Evolutionary conservation across 2,888 invertebrate species (phyloP).

Genomic region (Ceramica pisi): DNA sequence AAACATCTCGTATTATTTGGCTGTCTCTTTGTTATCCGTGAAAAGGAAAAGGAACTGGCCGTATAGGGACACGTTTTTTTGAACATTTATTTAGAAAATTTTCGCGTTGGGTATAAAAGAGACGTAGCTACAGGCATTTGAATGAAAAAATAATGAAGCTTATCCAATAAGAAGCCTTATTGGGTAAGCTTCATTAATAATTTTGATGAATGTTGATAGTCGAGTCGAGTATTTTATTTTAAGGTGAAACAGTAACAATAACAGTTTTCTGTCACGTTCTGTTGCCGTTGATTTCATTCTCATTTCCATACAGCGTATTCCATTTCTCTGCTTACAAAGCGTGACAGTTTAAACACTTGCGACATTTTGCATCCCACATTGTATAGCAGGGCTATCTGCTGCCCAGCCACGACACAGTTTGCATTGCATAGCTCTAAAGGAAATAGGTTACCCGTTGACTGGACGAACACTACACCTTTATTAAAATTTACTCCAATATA

Average conservation of each 20-base stretch:
- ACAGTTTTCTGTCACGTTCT: neutral
- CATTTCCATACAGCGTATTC: neutral
- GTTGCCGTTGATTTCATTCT: neutral
- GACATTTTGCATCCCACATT: neutral
- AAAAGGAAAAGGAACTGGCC: constrained; percentile 40
- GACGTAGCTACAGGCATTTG: neutral
- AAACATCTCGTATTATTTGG: constrained; percentile 57
- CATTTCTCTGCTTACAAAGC: constrained; percentile 1
- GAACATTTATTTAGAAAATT: constrained; percentile 33
- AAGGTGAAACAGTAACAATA: neutral
- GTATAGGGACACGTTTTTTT: constrained; percentile 23
- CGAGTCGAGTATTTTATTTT: neutral
- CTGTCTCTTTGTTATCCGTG: constrained; percentile 47
- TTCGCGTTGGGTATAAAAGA: neutral
- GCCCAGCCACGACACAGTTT: constrained; percentile 4
- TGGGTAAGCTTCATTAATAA: too few species aligned
- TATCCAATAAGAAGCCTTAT: neutral
- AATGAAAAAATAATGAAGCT: neutral
- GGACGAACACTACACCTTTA: neutral
- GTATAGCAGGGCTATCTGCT: neutral
- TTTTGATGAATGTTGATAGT: constrained; percentile 7
- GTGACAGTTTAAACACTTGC: neutral
- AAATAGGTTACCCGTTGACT: neutral
- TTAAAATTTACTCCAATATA: neutral
- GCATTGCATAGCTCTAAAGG: constrained; percentile 5